Evolutionary conservation across 2,888 invertebrate genomes (phyloP).

Genomic region (Bhutanitis thaidina): DNA sequence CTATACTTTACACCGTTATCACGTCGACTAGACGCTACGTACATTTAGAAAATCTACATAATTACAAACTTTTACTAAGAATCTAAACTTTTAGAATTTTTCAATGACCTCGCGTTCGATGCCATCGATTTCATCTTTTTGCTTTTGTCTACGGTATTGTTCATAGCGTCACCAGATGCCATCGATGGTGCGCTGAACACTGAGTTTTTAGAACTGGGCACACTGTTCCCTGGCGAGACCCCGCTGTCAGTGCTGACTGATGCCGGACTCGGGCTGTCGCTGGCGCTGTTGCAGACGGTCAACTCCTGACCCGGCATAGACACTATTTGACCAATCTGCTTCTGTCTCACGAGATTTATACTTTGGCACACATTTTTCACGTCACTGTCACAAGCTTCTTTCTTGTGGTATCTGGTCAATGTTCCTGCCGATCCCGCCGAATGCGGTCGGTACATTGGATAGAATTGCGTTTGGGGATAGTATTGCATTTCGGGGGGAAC

Average conservation of each 20-base stretch:
- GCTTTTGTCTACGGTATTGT: constrained; percentile 47
- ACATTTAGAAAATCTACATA: constrained; percentile 79
- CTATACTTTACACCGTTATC: constrained; percentile 44
- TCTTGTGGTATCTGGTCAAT: constrained; percentile 67
- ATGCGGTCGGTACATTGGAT: constrained; percentile 68
- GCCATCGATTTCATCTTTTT: constrained; percentile 58
- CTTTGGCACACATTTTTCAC: constrained; percentile 74
- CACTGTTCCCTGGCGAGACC: constrained; percentile 67
- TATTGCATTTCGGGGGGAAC: constrained; percentile 65
- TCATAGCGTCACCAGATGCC: constrained; percentile 41
- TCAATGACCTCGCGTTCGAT: constrained; percentile 56
- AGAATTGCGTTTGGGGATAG: constrained; percentile 66
- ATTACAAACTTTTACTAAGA: constrained; percentile 70
- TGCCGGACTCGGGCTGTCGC: constrained; percentile 68
- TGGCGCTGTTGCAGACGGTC: constrained; percentile 65
- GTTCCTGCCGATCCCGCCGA: constrained; percentile 74
- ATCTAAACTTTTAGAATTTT: constrained; percentile 75
- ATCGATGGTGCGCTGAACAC: constrained; percentile 50
- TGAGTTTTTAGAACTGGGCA: constrained; percentile 61
- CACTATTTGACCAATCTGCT: constrained; percentile 74
- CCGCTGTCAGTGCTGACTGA: constrained; percentile 70
- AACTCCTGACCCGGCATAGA: constrained; percentile 67
- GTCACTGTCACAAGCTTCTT: constrained; percentile 51
- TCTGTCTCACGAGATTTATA: constrained; percentile 74
- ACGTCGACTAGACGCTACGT: constrained; percentile 56